A percentile compares a stretch with the other conserved stretches of the same genome.
phyloP scores from a whole-genome alignment of 2,888 invertebrate genomes.

The Pristionchus mayeri region DNA sequence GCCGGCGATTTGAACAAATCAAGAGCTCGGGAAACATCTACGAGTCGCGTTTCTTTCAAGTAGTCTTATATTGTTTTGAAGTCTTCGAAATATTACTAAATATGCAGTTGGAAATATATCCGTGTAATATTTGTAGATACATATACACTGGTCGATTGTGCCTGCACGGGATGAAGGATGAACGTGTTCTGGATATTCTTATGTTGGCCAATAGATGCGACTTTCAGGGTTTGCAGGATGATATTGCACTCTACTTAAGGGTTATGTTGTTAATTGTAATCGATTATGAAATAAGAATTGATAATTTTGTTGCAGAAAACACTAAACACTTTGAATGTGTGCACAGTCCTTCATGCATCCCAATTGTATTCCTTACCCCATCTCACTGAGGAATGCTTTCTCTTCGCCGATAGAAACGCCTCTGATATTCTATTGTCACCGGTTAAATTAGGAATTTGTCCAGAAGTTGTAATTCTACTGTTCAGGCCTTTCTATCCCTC shows the following conservation, averaged over 20 bases:
- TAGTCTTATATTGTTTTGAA: no score
- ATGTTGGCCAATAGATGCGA: conserved; percentile 96
- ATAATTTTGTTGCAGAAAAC: conserved; percentile 80
- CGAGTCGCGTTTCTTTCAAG: no score
- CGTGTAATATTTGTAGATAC: conserved; percentile 82
- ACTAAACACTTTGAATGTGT: conserved; percentile 90
- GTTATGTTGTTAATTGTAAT: conserved; percentile 49
- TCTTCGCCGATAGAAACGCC: conserved; percentile 92
- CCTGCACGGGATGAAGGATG: conserved; percentile 80
- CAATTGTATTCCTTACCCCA: conserved; percentile 78
- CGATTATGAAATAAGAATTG: no score
- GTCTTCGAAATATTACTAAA: no score
- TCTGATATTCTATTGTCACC: conserved; percentile 88
- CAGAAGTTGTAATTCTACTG: not conserved
- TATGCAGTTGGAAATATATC: not conserved
- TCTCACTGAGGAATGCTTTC: conserved; percentile 86
- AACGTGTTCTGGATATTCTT: conserved; percentile 81
- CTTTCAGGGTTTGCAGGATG: conserved; percentile 90
- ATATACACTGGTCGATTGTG: conserved; percentile 88
- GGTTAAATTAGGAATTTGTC: conserved; percentile 66
- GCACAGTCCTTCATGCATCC: conserved; percentile 94
- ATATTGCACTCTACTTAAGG: conserved; percentile 92
- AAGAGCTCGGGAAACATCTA: no score
- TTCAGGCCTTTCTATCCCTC: conserved; percentile 58
- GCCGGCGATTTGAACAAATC: no score